A percentile compares a stretch with the other conserved stretches of the same genome.
Evolutionary conservation across 2,797 vertebrate genomes (phyloP).

Genomic region (Hippopotamyrus pictus): DNA sequence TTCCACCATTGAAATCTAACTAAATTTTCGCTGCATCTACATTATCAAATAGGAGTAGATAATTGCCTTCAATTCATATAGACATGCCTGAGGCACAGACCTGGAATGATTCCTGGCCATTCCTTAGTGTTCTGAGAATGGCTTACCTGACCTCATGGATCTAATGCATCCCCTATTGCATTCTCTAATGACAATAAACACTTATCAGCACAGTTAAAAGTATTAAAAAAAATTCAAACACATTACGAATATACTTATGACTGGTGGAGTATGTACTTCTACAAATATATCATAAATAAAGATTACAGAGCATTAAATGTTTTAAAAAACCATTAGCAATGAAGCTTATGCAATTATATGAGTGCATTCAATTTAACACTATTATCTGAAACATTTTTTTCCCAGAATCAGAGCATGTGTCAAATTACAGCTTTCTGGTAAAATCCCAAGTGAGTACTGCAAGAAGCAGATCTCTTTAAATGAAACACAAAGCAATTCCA

Average conservation of each 20-base stretch:
- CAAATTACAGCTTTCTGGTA: slow-evolving; percentile 22
- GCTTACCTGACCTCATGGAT: neutral
- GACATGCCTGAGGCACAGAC: neutral
- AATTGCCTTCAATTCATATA: neutral
- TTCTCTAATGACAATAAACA: slow-evolving; percentile 19
- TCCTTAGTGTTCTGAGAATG: neutral
- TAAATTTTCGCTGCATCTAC: neutral
- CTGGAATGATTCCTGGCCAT: neutral
- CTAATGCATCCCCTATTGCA: neutral
- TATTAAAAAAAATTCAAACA: neutral
- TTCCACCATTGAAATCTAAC: neutral
- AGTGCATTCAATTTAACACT: neutral
- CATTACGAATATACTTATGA: neutral
- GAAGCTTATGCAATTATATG: neutral
- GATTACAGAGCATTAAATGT: slow-evolving; percentile 3
- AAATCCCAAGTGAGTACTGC: slow-evolving; percentile 34
- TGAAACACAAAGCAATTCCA: slow-evolving; percentile 11
- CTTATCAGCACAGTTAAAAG: neutral
- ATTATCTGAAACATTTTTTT: neutral
- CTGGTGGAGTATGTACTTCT: neutral
- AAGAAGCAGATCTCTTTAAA: slow-evolving; percentile 28
- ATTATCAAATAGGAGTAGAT: neutral
- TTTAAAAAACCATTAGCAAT: neutral
- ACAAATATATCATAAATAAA: neutral
- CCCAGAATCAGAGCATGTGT: slow-evolving; percentile 15